Base-by-base conservation (phyloP, 2,797 vertebrate species). In the Huso huso region DNA sequence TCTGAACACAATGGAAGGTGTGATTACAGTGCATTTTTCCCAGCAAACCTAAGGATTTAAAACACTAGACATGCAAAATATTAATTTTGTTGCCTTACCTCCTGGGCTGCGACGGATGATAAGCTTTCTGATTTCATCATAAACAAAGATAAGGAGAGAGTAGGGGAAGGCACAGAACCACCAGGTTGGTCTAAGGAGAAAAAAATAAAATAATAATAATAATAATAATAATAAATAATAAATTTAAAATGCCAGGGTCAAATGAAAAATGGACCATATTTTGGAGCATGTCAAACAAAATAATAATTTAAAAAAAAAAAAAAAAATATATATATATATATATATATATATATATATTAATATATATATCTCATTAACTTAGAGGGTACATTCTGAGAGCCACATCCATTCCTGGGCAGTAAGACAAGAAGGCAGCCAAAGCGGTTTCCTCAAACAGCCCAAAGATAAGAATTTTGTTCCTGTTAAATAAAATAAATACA, bases 101-200 rank as follows among this genome's bases (percentile, higher is more conserved):
- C 96, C 96, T 80, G 96, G 96, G 88, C 93, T 94, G 81, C 92
- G 93, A 80, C 96, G 90, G 82, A 99, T 89, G 73, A 99, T 97
- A 73, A 98, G 88, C 71, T 97, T 98, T 72, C 96, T 87, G 81
- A 96, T 88, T 92, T 99, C 96, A 76, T 99, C 96, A 67, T 99
- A 99, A 79, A 99, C 82, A 62, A 99, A 99, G 87, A 99, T 99
- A 77, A 99, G 90, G 49, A 99, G 94, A 51, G 95, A 97, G 79
- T 99, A 99, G 0, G 95, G 96, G 87, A 99, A 97, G 83, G 96
- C 96, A 74, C 96, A 99, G 90, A 99, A 98, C 96, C 96, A 99
- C 96, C 96, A 99, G 63, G 87, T 95, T 0, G 94, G 95, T 78
- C 96, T 98, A 69, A 15, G 23, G 7, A 69, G 6, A 52, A 58